Base-by-base conservation (phyloP, 2,888 invertebrate species). In the Penaeus monodon region DNA sequence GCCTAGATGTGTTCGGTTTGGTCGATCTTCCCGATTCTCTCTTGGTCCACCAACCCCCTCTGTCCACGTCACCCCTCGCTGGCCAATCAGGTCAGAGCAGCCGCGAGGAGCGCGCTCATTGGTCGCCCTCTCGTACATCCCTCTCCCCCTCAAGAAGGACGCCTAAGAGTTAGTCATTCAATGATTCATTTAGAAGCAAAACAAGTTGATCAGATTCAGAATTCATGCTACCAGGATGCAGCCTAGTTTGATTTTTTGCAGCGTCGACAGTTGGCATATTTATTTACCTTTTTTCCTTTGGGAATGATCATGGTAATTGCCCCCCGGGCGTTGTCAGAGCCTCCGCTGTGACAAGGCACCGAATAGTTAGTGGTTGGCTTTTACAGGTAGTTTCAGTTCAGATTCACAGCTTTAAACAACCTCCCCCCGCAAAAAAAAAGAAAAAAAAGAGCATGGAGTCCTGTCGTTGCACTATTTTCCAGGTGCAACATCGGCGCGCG, bases 81-180 rank as follows among this genome's bases (percentile, higher is more conserved):
- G 85, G 89, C 88, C 89, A 89, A 83, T 80, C 89, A 89, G 89
- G 89, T 89, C 88, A 89, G 89, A 76, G 81, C 81, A 81, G 81
- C 70, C 77, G 77, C 76, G 76, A 76, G 81, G 86, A 86, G 79
- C 86, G 81, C 74, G 68, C 66, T 68, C 86, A 86, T 76, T 81
- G 86, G 81, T 76, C 76, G 76, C 29, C 81, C 81, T 68, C 68
- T 66, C 81, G 81, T 68, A 49, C 86, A 29, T 65, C 86, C 81
- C 86, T 86, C 86, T 86, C 81, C 81, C 86, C 74, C 77, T 81
- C 77, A 66, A 86, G 86, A 76, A 86, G 86, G 86, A 63, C 77
- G 63, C 66, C 80, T 73, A 85, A 81, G 81, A 81, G 86, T 86
- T 85, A 85, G 85, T 85, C 81, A 68, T 85, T 66, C 70, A 74